A percentile compares a stretch with the other conserved stretches of the same genome.
Evolutionary conservation across 2,888 invertebrate species (phyloP).

Genomic region (Macaria notata): DNA sequence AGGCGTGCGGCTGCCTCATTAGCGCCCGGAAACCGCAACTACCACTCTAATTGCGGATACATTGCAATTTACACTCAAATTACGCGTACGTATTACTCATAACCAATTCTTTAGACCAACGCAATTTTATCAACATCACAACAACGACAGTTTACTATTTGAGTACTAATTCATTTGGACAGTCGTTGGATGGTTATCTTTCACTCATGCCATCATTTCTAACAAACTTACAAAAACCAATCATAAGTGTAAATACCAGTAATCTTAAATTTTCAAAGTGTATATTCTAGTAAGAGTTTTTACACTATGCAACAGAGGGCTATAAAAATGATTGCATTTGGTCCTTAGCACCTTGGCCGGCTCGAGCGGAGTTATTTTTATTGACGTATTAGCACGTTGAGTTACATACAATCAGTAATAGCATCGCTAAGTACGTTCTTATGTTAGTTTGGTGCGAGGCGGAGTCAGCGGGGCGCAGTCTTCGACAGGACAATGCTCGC

Average conservation of each 20-base stretch:
- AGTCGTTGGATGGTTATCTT: too few species aligned
- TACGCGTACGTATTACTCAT: conserved; percentile 27
- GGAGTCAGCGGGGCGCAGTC: conserved; percentile 45
- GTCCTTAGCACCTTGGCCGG: conserved; percentile 9
- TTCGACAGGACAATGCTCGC: conserved; percentile 68
- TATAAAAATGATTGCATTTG: background rate
- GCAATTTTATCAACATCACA: conserved; percentile 17
- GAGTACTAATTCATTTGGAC: too few species aligned
- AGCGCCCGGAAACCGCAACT: conserved; percentile 44
- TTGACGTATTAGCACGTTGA: conserved; percentile 17
- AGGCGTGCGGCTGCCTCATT: conserved; percentile 45
- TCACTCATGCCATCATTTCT: too few species aligned
- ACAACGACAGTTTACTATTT: too few species aligned
- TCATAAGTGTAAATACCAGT: too few species aligned
- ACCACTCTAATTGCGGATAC: conserved; percentile 37
- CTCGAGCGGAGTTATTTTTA: conserved; percentile 14
- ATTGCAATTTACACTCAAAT: conserved; percentile 37
- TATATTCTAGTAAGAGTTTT: too few species aligned
- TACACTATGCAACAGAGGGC: too few species aligned
- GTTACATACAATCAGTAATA: conserved; percentile 16
- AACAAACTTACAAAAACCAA: too few species aligned
- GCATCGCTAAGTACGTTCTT: conserved; percentile 32
- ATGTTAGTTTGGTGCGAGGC: conserved; percentile 22
- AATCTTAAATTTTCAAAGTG: too few species aligned
- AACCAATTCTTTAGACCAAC: conserved; percentile 30